Base-by-base conservation (phyloP, 2,888 invertebrate species). In the Oscheius onirici region DNA sequence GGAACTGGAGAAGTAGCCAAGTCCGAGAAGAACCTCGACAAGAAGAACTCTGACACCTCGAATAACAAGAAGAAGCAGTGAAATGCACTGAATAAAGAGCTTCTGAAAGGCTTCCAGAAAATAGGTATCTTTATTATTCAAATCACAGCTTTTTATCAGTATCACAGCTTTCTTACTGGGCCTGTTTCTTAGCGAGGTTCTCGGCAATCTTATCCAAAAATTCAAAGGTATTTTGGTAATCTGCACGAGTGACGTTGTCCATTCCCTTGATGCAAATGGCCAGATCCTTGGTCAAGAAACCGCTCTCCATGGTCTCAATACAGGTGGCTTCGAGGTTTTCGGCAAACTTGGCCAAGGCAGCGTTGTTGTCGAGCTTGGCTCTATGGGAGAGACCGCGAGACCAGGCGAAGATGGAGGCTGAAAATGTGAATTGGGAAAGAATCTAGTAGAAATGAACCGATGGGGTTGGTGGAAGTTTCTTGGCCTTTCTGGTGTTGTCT, bases 391-490 rank as follows among this genome's bases (percentile, higher is more conserved):
- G 90, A 57, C 97, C 99, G 83, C 92, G 91, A 0, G 95, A 95
- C 99, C 99, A 99, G 1, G 99, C 99, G 89, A 96, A 99, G 87
- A 99, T 97, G 0, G 97, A 97, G 24, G 97, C 91, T 90, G 82
- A 57, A 88, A 84, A 11, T 24, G 24, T 2, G 22, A 15, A 24
- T 43, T 10, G 49, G 1, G 41, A 17, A 17, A 20, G 41, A 3
- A 20, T 41, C 0, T 10, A 1, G 6, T 8, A 43, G 24, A 20
- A n/a, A 20, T 84, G 65, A 81, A 90, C 91, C 97, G 87, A 99
- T 97, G 0, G 97, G 95, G 89, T 99, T 99, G 61, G 97, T 99
- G 40, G 97, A 97, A 0, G 99, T 99, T 90, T 97, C 97, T 89
- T 96, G 93, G 78, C 97, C 97, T 76, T 85, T 83, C 69, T 91